Evolutionary conservation across 2,888 invertebrate species (phyloP).

Genomic region (Agrotis puta): DNA sequence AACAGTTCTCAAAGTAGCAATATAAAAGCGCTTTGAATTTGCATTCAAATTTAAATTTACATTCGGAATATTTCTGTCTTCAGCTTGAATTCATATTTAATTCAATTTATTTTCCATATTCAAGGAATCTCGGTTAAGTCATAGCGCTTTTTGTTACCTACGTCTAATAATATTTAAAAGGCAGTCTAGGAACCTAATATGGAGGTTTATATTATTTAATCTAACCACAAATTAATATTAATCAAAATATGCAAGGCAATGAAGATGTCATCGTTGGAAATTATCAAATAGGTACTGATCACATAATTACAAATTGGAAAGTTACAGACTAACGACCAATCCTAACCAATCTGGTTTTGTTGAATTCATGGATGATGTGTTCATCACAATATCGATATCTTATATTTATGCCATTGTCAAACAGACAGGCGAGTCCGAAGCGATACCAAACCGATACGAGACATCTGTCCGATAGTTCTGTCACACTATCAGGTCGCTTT

Average conservation of each 20-base stretch:
- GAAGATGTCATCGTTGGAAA: background rate
- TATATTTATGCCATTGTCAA: too few relatives aligned
- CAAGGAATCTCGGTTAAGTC: constrained; percentile 40
- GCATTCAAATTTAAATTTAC: constrained; percentile 60
- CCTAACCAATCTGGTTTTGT: background rate
- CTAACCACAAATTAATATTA: too few relatives aligned
- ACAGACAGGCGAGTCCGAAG: too few relatives aligned
- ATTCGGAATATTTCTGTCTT: constrained; percentile 58
- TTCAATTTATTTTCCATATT: constrained; percentile 62
- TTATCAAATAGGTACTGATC: background rate
- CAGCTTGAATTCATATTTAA: constrained; percentile 59
- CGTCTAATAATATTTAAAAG: constrained; percentile 30
- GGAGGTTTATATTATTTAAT: background rate
- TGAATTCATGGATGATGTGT: background rate
- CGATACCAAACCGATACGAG: too few relatives aligned
- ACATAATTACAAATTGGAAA: background rate
- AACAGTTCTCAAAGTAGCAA: constrained; percentile 52
- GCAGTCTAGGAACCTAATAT: background rate
- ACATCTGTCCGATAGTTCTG: too few relatives aligned
- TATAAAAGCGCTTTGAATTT: constrained; percentile 60
- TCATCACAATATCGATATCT: background rate
- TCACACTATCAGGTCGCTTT: too few relatives aligned
- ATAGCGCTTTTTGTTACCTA: constrained; percentile 21
- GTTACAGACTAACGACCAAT: too few relatives aligned
- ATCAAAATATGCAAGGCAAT: background rate